phyloP scores from a whole-genome alignment of 2,888 invertebrate genomes.

The Smittia sp. region DNA sequence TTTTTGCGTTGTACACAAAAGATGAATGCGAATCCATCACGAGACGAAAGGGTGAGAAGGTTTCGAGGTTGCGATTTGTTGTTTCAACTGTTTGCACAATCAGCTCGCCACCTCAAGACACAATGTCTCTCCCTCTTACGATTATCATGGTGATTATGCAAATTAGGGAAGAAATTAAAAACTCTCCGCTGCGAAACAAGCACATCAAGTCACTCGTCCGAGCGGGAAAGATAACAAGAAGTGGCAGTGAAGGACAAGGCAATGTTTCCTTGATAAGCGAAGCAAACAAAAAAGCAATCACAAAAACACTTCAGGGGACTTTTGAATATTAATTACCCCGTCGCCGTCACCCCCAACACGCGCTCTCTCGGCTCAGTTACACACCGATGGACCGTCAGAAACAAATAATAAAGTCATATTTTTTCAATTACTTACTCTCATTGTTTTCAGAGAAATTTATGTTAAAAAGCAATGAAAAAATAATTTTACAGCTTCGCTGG shows the following conservation, averaged over 20 bases:
- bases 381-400: constrained; percentile 38
- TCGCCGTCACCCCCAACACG: neutral
- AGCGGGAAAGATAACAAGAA: neutral
- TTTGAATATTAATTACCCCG: constrained; percentile 40
- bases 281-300: constrained; percentile 32
- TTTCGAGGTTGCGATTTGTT: neutral
- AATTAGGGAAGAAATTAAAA: neutral
- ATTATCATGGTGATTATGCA: neutral
- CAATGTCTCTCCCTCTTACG: neutral
- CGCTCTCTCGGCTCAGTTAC: constrained; percentile 1
- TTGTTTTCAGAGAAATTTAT: constrained; percentile 31
- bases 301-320: constrained; percentile 39
- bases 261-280: neutral
- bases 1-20: constrained; percentile 26
- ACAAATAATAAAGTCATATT: constrained; percentile 41
- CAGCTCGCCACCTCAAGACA: neutral
- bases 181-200: neutral
- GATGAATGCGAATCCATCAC: constrained; percentile 3
- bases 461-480: constrained; percentile 37
- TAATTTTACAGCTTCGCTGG: constrained; percentile 22
- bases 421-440: constrained; percentile 40
- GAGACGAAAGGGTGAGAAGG: constrained; percentile 5
- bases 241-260: constrained; percentile 20
- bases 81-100: neutral
- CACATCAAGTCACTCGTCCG: neutral